Conservation (phyloP, 2,888 invertebrate species). For the Plagiodera versicolora region DNA sequence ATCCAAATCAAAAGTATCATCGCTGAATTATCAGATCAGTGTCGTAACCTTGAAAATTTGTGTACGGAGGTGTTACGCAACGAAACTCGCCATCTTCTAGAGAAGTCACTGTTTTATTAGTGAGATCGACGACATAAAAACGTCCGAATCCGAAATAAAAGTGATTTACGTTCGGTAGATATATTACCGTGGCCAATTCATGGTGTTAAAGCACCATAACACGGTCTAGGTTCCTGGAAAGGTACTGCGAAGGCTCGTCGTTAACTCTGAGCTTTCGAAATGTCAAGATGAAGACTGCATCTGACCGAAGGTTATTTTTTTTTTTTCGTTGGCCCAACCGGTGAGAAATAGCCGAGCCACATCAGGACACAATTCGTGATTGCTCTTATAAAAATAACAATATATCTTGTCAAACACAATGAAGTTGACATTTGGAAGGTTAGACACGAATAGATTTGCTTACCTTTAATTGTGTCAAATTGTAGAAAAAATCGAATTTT, state of each 20-base stretch:
- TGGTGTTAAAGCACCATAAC: constrained; percentile 37
- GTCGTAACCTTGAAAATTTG: constrained; percentile 1
- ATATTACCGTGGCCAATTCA: constrained; percentile 38
- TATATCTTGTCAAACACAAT: too few species aligned
- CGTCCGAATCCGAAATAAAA: constrained; percentile 25
- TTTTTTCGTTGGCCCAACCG: too few species aligned
- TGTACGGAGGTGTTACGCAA: constrained; percentile 16
- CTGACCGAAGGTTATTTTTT: neutral
- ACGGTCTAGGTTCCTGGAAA: constrained; percentile 22
- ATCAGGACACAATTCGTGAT: too few species aligned
- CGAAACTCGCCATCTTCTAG: neutral
- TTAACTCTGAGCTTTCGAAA: constrained; percentile 7
- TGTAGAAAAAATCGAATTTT: too few species aligned
- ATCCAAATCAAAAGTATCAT: too few species aligned
- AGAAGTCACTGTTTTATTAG: constrained; percentile 20
- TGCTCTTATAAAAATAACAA: too few species aligned
- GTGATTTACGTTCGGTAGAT: constrained; percentile 26
- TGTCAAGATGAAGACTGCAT: neutral
- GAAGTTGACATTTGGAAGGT: too few species aligned
- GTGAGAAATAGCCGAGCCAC: too few species aligned
- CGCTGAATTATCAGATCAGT: too few species aligned
- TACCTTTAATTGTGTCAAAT: too few species aligned
- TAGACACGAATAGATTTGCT: too few species aligned
- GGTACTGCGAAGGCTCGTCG: constrained; percentile 15
- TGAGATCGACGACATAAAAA: constrained; percentile 20